These are phyloP conservation scores for Embiotoca jacksoni DNA, from an alignment of 2,113 vertebrate species.

Conservation along the genomic window DNA sequence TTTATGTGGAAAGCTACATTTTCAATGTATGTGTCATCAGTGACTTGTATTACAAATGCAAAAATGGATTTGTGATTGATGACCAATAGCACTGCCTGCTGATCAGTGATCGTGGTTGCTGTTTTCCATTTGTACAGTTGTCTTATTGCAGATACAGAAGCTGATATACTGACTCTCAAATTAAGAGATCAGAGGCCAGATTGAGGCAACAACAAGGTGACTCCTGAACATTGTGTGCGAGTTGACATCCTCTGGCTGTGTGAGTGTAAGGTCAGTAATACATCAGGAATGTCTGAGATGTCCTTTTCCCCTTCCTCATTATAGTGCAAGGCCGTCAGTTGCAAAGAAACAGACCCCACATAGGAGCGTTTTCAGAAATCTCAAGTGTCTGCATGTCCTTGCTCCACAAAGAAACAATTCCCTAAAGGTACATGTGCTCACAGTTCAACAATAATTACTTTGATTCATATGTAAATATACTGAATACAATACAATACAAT, in stretches of 20 bases:
- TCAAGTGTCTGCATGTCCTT: background rate
- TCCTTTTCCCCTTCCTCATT: background rate
- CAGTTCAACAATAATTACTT: conserved; percentile 10
- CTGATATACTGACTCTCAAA: background rate
- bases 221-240: background rate
- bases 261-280: background rate
- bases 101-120: background rate
- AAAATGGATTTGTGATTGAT: background rate
- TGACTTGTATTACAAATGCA: background rate
- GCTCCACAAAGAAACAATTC: background rate
- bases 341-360: conserved; percentile 12
- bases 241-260: too few relatives aligned
- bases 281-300: background rate
- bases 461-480: conserved; percentile 5
- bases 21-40: too few relatives aligned
- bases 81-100: background rate
- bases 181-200: background rate
- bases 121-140: background rate
- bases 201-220: background rate
- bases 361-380: conserved; percentile 11
- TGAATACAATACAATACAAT: background rate
- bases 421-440: conserved; percentile 15
- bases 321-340: conserved; percentile 4
- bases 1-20: background rate
- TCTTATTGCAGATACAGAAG: background rate